Evolutionary conservation across 2,888 invertebrate genomes (phyloP), one percentile per base, ranked within the genome.

Genomic region (Bombyx huttoni): DNA sequence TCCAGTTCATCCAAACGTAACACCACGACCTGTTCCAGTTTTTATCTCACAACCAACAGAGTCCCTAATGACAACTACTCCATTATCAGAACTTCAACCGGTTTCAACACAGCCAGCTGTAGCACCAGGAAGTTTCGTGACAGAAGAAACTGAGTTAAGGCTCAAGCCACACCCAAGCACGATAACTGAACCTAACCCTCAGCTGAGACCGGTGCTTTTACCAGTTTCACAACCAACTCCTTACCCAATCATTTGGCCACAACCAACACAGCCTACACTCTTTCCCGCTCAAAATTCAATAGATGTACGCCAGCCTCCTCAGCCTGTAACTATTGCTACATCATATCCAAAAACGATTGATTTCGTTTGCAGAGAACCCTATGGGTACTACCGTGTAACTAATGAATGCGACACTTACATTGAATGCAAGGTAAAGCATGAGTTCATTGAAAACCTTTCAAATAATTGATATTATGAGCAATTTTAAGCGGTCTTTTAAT

Each of bases 381-480:
- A 74, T 54, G 70, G 60, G 3, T 78, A 69, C 54, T 75, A 70
- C 81, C 90, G 64, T 0, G 81, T 91, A 3, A 66, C 89, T 0
- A 88, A 87, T 33, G 91, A 92, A 61, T 94, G 94, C 67, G 94
- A 94, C 65, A 89, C 89, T 40, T 93, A 91, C 67, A 81, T 92
- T 54, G 91, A 92, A 70, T 93, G 93, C 70, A 73, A 77, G 60
- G 90, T 81, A 68, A 75, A 5, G 13, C 13, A 33, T 46, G 46
- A 49, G 46, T 48, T 8, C 13, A 8, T 46, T 40, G 8, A 40
- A 12, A 40, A 40, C 7, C 9, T 40, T 5, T 24, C 12, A 40
- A 40, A 40, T 40, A 40, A 10, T 7, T 5, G 40, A 8, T 10
- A 7, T 7, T 8, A 7, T 40, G 8, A 10, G 8, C 40, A 40